phyloP scores from a whole-genome alignment of 2,113 vertebrate species.

The Turnix velox region DNA sequence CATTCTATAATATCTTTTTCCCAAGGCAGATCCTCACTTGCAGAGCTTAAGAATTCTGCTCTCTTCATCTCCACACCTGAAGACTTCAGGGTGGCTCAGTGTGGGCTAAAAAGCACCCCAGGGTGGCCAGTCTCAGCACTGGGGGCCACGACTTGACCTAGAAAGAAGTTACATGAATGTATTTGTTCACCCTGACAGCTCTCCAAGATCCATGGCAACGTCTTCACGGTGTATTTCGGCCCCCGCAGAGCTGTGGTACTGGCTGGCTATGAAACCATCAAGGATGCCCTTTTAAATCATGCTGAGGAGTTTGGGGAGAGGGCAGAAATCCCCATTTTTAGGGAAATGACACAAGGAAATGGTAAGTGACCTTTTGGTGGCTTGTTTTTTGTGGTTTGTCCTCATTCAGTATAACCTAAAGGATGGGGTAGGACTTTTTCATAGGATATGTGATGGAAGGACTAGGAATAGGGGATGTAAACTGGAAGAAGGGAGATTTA shows the following conservation, averaged over 20 bases:
- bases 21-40: too few species aligned
- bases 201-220: slow-evolving; percentile 76
- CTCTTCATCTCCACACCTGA: too few species aligned
- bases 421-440: too few species aligned
- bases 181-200: slow-evolving; percentile 67
- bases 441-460: too few species aligned
- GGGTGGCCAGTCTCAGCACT: not conserved
- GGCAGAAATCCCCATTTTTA: slow-evolving; percentile 69
- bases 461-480: too few species aligned
- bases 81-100: not conserved
- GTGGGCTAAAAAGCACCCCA: not conserved
- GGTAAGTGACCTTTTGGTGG: slow-evolving; percentile 57
- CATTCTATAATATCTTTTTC: too few species aligned
- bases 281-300: slow-evolving; percentile 74
- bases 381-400: not conserved
- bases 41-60: too few species aligned
- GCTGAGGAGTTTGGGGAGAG: slow-evolving; percentile 80
- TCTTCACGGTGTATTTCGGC: slow-evolving; percentile 81
- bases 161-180: too few species aligned
- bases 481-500: too few species aligned
- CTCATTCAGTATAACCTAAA: too few species aligned
- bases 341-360: slow-evolving; percentile 57
- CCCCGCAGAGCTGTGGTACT: slow-evolving; percentile 76
- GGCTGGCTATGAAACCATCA: slow-evolving; percentile 78
- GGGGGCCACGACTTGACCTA: too few species aligned